phyloP scores from a whole-genome alignment of 2,888 invertebrate genomes.

The Chromoteleia sp. region DNA sequence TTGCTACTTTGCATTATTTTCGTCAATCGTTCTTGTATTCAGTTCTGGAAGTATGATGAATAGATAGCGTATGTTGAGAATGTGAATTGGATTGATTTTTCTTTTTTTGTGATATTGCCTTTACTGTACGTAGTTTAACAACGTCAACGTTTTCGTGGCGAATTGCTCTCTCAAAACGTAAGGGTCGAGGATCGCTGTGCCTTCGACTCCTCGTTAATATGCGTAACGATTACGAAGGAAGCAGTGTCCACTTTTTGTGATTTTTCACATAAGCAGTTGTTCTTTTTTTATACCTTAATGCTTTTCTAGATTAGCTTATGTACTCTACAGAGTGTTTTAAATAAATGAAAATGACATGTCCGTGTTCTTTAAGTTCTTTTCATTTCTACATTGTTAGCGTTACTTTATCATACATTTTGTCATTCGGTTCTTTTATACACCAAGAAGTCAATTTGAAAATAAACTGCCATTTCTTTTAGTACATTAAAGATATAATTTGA shows the following conservation, averaged over 20 bases:
- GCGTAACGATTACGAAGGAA: conserved; percentile 78
- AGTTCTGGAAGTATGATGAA: not conserved
- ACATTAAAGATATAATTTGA: too few relatives aligned
- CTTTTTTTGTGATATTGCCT: conserved; percentile 32
- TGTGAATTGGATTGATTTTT: not conserved
- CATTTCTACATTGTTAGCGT: not conserved
- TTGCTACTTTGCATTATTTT: too few relatives aligned
- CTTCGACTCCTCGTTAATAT: conserved; percentile 81
- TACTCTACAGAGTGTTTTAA: conserved; percentile 84
- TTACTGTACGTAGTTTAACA: conserved; percentile 5
- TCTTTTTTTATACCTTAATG: conserved; percentile 82
- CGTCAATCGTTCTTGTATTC: not conserved
- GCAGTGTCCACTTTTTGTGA: conserved; percentile 82
- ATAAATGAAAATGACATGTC: conserved; percentile 81
- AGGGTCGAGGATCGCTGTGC: conserved; percentile 85
- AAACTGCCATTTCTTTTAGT: too few relatives aligned
- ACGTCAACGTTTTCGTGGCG: conserved; percentile 79
- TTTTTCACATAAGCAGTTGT: conserved; percentile 80
- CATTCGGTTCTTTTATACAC: too few relatives aligned
- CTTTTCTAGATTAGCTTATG: conserved; percentile 83
- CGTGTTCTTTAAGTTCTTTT: conserved; percentile 26
- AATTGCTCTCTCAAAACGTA: conserved; percentile 80
- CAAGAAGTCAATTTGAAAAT: too few relatives aligned
- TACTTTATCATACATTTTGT: too few relatives aligned
- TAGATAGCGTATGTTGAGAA: conserved; percentile 11